Evolutionary conservation across 2,113 vertebrate species (phyloP), one percentile per base, ranked within the genome.

Genomic region (Camelus bactrianus): DNA sequence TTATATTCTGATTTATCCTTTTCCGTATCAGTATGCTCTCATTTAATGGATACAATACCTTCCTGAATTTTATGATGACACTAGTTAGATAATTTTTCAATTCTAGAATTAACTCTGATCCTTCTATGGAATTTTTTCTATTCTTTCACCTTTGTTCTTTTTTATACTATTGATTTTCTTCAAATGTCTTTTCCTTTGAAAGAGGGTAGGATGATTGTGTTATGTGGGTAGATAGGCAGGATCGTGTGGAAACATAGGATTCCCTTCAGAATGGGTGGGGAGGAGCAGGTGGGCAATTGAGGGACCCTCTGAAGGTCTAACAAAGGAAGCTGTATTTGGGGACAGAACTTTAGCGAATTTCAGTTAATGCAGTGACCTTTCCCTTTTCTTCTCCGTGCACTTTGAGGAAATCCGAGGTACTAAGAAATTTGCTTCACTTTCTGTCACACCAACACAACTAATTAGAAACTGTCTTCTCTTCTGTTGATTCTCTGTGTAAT

Each of bases 1-100:
- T 69, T 86, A 75, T 88, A 87, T 96, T 76, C 35, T 89, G 16
- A 8, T 96, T 93, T 42, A 26, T 60, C 30, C 2, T 54, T 96
- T 85, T 70, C 15, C 2, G 6, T 50, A 72, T 77, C 10, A 8
- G 15, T 52, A 4, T 93, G 28, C 50, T 60, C 12, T 69, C 50
- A 65, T 54, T 65, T 72, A 50, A 46, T 60, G 16, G 26, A 14
- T 58, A 28, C 15, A 9, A 16, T 38, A 6, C 22, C 24, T 88
- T 80, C 17, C 8, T 42, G 52, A 54, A 64, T 84, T 91, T 83
- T 96, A n/a, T 60, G 69, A 93, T 72, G 69, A n/a, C 82, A 77
- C 10, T 65, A 35, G 2, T 77, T 82, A 77, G 79, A 38, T 8
- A 76, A 60, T 52, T 0, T 87, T 64, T 87, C 5, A 67, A 88